Evolutionary conservation across 1,140 invertebrate species (phyloP).

Genomic region (Diploscapter pachys): DNA sequence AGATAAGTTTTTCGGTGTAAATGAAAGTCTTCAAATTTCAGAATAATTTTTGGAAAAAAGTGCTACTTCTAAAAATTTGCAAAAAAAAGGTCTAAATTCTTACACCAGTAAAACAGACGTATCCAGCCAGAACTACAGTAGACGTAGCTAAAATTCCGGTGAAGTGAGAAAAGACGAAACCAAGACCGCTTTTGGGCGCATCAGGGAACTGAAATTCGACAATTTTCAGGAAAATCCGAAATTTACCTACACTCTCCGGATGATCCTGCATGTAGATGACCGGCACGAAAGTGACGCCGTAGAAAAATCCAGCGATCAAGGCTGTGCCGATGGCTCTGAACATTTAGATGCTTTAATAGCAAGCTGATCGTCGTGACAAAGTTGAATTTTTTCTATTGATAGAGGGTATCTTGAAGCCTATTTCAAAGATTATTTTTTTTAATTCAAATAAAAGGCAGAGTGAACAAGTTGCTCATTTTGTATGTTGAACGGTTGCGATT

Average conservation of each 20-base stretch:
- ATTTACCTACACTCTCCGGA: constrained; percentile 27
- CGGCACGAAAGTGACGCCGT: constrained; percentile 61
- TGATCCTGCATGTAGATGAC: constrained; percentile 61
- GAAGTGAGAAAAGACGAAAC: constrained; percentile 63
- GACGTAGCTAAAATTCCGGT: constrained; percentile 61
- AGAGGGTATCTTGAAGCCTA: too few species aligned
- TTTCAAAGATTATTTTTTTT: too few species aligned
- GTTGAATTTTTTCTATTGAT: not conserved
- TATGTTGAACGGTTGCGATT: too few species aligned
- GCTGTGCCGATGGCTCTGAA: constrained; percentile 57
- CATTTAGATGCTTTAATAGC: not conserved
- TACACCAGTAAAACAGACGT: constrained; percentile 50
- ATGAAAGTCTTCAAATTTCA: not conserved
- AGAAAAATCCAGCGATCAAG: constrained; percentile 60
- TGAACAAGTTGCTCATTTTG: too few species aligned
- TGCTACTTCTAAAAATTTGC: not conserved
- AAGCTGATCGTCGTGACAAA: too few species aligned
- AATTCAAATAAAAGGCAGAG: too few species aligned
- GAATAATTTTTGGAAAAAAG: constrained; percentile 1
- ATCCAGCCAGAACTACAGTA: constrained; percentile 60
- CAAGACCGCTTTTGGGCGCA: constrained; percentile 55
- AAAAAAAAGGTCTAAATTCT: not conserved
- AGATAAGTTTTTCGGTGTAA: not conserved
- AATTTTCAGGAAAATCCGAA: not conserved
- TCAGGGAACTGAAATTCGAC: constrained; percentile 26